Conservation (phyloP, 2,113 vertebrate species). For the Sander lucioperca region DNA sequence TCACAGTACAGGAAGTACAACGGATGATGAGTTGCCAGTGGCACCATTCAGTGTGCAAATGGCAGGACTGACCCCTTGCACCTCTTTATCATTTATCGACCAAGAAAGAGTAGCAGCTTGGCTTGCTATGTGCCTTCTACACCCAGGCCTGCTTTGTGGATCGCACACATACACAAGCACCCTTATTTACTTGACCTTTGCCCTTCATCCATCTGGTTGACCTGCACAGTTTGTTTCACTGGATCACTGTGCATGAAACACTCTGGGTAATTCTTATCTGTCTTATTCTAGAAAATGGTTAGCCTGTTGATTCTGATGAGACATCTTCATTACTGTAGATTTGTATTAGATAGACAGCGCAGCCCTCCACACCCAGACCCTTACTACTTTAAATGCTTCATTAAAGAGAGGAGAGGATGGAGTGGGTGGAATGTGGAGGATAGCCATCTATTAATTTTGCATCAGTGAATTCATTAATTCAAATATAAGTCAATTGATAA, state of each 20-base stretch:
- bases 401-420: constrained; percentile 80
- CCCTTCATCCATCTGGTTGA: constrained; percentile 12
- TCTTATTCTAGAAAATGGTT: constrained; percentile 13
- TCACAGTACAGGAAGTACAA: constrained; percentile 80
- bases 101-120: constrained; percentile 16
- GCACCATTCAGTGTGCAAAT: constrained; percentile 55
- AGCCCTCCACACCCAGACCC: constrained; percentile 39
- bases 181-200: constrained; percentile 43
- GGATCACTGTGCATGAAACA: constrained; percentile 24
- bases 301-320: constrained; percentile 54
- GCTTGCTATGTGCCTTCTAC: constrained; percentile 2
- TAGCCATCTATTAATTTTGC: constrained; percentile 89
- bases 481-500: constrained; percentile 94
- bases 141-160: background rate
- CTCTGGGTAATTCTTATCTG: constrained; percentile 10
- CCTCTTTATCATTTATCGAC: constrained; percentile 34
- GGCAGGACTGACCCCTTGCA: constrained; percentile 57
- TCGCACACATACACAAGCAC: background rate
- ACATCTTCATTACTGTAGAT: constrained; percentile 61
- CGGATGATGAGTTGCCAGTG: constrained; percentile 67
- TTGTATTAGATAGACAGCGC: constrained; percentile 38
- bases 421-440: constrained; percentile 61
- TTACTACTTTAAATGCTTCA: constrained; percentile 73
- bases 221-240: constrained; percentile 1
- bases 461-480: constrained; percentile 93